Conservation (phyloP, 2,113 vertebrate species). For the Salminus brasiliensis region DNA sequence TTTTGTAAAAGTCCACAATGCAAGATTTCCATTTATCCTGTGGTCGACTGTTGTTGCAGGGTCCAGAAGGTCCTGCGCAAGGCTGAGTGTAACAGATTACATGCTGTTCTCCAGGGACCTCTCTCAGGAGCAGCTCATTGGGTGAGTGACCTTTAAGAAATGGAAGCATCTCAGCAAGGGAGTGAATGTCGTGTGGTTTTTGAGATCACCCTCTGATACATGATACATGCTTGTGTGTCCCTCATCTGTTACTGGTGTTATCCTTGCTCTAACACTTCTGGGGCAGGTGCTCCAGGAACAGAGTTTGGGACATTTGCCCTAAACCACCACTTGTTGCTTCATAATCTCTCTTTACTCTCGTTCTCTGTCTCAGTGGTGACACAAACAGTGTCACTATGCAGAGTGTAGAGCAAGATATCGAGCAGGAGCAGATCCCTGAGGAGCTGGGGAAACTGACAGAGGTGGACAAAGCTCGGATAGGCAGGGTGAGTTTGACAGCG, state of each 20-base stretch:
- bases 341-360: not conserved
- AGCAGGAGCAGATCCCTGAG: constrained; percentile 73
- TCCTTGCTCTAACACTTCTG: no score
- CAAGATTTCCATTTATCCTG: no score
- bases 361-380: constrained; percentile 70
- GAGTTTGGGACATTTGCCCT: not conserved
- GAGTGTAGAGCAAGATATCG: constrained; percentile 77
- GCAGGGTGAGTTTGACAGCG: constrained; percentile 70
- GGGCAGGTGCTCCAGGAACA: no score
- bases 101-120: constrained; percentile 80
- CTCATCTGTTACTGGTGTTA: no score
- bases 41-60: constrained; percentile 64
- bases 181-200: no score
- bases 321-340: not conserved
- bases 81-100: constrained; percentile 78
- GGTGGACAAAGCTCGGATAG: constrained; percentile 78
- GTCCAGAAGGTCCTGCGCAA: constrained; percentile 76
- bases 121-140: constrained; percentile 80
- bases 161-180: not conserved
- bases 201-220: no score
- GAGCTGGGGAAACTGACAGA: constrained; percentile 79
- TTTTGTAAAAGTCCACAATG: not conserved
- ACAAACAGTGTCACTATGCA: constrained; percentile 77
- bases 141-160: constrained; percentile 59
- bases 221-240: no score